Conservation (phyloP, 2,888 invertebrate genomes). For the Synanthedon tipuliformis region DNA sequence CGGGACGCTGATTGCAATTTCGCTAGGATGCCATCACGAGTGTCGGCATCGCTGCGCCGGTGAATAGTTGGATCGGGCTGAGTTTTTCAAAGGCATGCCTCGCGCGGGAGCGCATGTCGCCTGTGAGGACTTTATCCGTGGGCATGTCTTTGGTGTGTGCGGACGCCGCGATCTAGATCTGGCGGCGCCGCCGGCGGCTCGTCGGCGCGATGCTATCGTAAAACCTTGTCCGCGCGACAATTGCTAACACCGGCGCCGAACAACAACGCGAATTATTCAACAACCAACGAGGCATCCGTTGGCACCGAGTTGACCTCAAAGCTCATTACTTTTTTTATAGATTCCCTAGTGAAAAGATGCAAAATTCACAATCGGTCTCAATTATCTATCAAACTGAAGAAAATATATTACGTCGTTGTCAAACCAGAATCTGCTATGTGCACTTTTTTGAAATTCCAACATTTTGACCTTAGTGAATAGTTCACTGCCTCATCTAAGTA, state of each 20-base stretch:
- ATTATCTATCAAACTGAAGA: too few species aligned
- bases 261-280: conserved; percentile 57
- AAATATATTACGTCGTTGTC: too few species aligned
- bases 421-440: too few species aligned
- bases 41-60: conserved; percentile 19
- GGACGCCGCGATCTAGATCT: conserved; percentile 60
- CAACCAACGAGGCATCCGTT: conserved; percentile 26
- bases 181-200: conserved; percentile 43
- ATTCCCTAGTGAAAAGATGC: too few species aligned
- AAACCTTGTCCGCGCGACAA: conserved; percentile 54
- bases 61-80: conserved; percentile 18
- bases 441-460: too few species aligned
- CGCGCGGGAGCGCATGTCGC: conserved; percentile 32
- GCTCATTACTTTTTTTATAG: conserved; percentile 5
- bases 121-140: conserved; percentile 63
- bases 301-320: conserved; percentile 22
- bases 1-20: conserved; percentile 9
- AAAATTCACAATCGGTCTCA: too few species aligned
- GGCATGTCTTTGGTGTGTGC: conserved; percentile 51
- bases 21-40: conserved; percentile 59
- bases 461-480: too few species aligned
- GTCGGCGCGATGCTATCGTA: conserved; percentile 57
- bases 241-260: conserved; percentile 57
- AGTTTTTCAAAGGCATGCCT: conserved; percentile 58
- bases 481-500: too few species aligned